These are phyloP conservation scores for Drosophila leonis DNA, from an alignment of 2,888 invertebrate genomes.

Conservation along the genomic window DNA sequence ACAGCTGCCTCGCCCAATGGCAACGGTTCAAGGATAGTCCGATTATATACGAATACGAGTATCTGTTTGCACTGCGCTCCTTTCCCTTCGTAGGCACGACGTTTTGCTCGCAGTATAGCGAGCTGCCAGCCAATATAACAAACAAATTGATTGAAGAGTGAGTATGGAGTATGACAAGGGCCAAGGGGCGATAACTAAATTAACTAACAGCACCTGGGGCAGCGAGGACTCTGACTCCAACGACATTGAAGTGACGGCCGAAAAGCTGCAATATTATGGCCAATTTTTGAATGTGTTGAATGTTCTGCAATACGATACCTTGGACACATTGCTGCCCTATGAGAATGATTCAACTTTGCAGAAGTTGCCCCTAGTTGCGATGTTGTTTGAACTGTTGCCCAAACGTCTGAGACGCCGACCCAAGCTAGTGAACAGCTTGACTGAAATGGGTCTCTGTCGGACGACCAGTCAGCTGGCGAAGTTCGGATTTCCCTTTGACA, in stretches of 20 bases:
- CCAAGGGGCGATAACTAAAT: no score
- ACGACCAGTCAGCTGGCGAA: conserved; percentile 63
- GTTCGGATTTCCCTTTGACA: conserved; percentile 26
- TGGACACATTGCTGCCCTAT: conserved; percentile 65
- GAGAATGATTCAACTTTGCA: conserved; percentile 68
- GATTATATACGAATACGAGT: conserved; percentile 86
- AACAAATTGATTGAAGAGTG: conserved; percentile 38
- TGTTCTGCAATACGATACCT: conserved; percentile 64
- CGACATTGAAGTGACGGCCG: neutral
- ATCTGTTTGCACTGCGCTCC: conserved; percentile 85
- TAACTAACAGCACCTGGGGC: neutral
- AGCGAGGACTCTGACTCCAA: conserved; percentile 1
- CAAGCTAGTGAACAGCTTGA: conserved; percentile 63
- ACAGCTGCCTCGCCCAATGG: conserved; percentile 81
- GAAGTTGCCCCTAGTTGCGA: conserved; percentile 59
- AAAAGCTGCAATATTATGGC: conserved; percentile 61
- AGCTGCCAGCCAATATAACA: neutral
- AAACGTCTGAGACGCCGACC: neutral
- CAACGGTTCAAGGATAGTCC: conserved; percentile 86
- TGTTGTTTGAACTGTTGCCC: conserved; percentile 39
- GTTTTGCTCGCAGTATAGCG: conserved; percentile 85
- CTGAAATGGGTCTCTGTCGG: conserved; percentile 82
- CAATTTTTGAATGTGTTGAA: conserved; percentile 69
- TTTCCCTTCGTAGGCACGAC: conserved; percentile 86
- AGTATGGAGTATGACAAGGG: no score